Percentiles rank a stretch among this genome's conserved stretches.
These are phyloP conservation scores for Sphenodon punctatus DNA, from an alignment of 2,797 vertebrate species.

Conservation along the genomic window DNA sequence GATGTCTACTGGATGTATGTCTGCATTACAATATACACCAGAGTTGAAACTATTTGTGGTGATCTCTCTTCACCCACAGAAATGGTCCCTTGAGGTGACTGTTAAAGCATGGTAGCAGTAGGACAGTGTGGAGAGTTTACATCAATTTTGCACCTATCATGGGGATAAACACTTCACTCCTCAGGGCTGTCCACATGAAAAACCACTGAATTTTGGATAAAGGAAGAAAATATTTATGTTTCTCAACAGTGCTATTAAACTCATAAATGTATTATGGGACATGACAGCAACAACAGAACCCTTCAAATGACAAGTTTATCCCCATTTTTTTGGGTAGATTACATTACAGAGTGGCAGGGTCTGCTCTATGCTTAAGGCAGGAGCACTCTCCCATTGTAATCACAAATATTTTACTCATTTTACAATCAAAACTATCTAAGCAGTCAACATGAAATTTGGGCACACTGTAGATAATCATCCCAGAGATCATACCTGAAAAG, in stretches of 20 bases:
- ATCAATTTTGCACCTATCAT: background rate
- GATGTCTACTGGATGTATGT: background rate
- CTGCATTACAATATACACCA: background rate
- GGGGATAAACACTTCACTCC: background rate
- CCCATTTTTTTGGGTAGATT: background rate
- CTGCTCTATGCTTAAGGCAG: too few relatives aligned
- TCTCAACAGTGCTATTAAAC: background rate
- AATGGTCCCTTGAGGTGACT: background rate
- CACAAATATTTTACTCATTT: too few relatives aligned
- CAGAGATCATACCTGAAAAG: too few relatives aligned
- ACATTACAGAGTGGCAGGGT: too few relatives aligned
- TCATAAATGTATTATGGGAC: background rate
- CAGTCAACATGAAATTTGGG: too few relatives aligned
- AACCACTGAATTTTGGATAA: background rate
- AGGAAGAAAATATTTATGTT: fast-evolving
- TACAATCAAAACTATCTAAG: too few relatives aligned
- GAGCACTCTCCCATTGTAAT: too few relatives aligned
- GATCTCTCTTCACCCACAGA: background rate
- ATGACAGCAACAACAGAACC: background rate
- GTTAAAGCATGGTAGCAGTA: too few relatives aligned
- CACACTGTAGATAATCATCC: too few relatives aligned
- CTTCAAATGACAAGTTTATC: background rate
- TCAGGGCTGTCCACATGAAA: background rate
- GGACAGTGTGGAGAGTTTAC: background rate
- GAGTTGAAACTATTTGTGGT: too few relatives aligned